Base-by-base conservation (phyloP, 2,888 invertebrate species). In the Hyposoter didymator region DNA sequence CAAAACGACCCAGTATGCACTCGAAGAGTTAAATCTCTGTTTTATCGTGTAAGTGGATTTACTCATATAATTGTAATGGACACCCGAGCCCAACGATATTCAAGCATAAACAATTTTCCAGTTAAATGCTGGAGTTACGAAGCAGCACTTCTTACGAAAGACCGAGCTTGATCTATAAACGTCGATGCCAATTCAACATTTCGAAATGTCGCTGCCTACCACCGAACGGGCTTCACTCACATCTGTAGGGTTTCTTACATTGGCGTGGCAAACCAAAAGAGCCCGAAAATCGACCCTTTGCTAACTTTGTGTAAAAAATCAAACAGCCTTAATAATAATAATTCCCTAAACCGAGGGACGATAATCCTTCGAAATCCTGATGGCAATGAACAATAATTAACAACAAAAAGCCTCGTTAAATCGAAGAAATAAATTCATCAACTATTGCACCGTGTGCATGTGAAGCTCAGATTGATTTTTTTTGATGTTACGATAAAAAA, bases 141-240 rank as follows among this genome's bases (percentile, higher is more conserved):
- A 32, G 70, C 59, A 32, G 59, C 62, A 17, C 62, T 22, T 78
- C 55, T 81, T 86, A 81, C 69, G 78, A 86, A 84, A 83, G 66
- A 59, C 67, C 62, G 17, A 76, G 73, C 52, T 78, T 82, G 88
- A 89, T 89, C 88, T 87, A 91, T 89, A 90, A 91, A 90, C 84
- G 91, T 90, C 90, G 84, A 84, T 85, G 89, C 85, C 89, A 91
- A 91, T 92, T 91, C 88, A 78, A 87, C 79, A 85, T 88, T 84
- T 86, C 80, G 85, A 89, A 89, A 89, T 88, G 89, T 88, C 88
- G 89, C 85, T 87, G 82, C 88, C 88, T 88, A 88, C 88, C 89
- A 88, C 89, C 52, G 67, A 88, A 88, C 85, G 89, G 91, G 92
- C 92, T 92, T 92, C 91, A 80, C 86, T 19, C 17, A 17, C 80